Evolutionary conservation across 2,888 invertebrate genomes (phyloP), one percentile per base, ranked within the genome.

Genomic region (Hydraecia micacea): DNA sequence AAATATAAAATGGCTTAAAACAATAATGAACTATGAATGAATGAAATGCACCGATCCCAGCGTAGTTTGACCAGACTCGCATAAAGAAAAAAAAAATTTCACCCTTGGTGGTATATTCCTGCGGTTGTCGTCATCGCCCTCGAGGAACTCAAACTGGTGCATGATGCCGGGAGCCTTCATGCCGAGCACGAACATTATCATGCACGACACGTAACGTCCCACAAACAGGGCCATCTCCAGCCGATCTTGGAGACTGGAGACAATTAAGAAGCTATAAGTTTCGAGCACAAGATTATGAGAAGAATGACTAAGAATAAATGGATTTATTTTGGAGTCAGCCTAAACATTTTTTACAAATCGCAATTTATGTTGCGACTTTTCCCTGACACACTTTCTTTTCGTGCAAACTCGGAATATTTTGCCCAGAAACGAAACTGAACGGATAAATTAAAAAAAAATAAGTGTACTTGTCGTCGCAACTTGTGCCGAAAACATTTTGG

Each of bases 221-320:
- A 99, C 97, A 95, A 99, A 99, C 28, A 99, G 94, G 11, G 97
- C 97, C 98, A 99, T 99, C 95, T 99, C 99, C 75, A 99, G 96
- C 90, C 98, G 97, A 94, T 99, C 99, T 90, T 98, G 98, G 62
- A 97, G 93, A 90, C 98, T 98, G 88, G 75, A 91, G 92, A 72
- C 68, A 74, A 39, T 25, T 58, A 65, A 52, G 11, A 49, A 9
- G 62, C 36, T 49, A 25, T 21, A 52, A 52, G n/a, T 28, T 42
- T 42, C 42, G n/a, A 42, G 18, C n/a, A 6, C 9, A 6, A 49
- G 21, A 21, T 28, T 68, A 49, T 4, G 49, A 4, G 21, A 21
- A 28, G 13, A 28, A 28, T 68, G 11, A 68, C 7, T 67, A 21
- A 3, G 21, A 68, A 68, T 68, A 21, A 21, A 49, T 49, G 13